Conservation (phyloP, 2,113 vertebrate species). For the Hemiprocne comata region DNA sequence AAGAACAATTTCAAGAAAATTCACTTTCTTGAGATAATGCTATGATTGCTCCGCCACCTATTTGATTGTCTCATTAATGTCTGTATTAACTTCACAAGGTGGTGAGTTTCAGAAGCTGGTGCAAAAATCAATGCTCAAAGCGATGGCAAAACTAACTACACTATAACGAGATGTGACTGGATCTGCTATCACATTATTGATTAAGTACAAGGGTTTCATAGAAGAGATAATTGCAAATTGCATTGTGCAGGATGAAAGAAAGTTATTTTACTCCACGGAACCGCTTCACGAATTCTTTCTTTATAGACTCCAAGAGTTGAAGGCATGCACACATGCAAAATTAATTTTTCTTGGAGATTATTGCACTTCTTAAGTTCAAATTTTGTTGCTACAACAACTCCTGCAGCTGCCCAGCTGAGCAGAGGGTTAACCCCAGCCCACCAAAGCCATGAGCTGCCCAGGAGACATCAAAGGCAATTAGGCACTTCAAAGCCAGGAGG, state of each 20-base stretch:
- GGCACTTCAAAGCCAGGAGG: not conserved
- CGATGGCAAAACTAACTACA: slow-evolving; percentile 24
- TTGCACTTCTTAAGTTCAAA: not conserved
- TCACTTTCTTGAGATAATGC: slow-evolving; percentile 56
- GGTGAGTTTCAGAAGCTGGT: slow-evolving; percentile 33
- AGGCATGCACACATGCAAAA: not conserved
- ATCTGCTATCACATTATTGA: slow-evolving; percentile 62
- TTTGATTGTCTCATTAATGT: slow-evolving; percentile 73
- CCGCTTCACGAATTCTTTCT: not conserved
- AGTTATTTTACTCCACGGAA: slow-evolving; percentile 21
- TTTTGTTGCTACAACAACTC: not conserved
- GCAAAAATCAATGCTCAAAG: slow-evolving; percentile 75
- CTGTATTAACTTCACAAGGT: slow-evolving; percentile 74
- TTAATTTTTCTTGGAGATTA: not conserved
- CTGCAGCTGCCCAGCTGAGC: not conserved
- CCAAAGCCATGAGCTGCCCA: fast-evolving
- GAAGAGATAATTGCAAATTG: slow-evolving; percentile 68
- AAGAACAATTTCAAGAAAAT: slow-evolving; percentile 16
- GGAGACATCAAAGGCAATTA: not conserved
- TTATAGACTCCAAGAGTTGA: not conserved
- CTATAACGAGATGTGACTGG: slow-evolving; percentile 12
- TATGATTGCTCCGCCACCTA: slow-evolving; percentile 60
- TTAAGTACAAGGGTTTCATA: slow-evolving; percentile 59
- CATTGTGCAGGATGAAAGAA: slow-evolving; percentile 12
- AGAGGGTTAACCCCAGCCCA: not conserved